These are phyloP conservation scores for Nyctereutes procyonoides DNA, from an alignment of 2,113 vertebrate genomes.

Conservation along the genomic window DNA sequence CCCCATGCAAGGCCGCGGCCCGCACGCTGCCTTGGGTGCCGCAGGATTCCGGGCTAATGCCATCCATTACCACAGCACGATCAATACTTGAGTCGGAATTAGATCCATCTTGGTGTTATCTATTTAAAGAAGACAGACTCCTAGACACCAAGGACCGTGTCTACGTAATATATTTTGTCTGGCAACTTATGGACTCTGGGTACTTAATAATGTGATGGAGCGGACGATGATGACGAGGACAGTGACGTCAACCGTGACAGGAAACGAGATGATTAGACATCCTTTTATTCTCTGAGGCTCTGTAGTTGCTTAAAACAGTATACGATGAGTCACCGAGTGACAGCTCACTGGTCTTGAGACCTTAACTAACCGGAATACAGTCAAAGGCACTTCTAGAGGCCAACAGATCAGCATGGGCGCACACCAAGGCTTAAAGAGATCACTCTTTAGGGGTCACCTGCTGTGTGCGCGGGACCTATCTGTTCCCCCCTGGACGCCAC, in stretches of 20 bases:
- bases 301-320: constrained; percentile 71
- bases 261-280: constrained; percentile 68
- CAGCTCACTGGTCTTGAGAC: constrained; percentile 74
- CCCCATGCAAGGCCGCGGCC: no score
- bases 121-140: constrained; percentile 56
- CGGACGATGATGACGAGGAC: constrained; percentile 41
- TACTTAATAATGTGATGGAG: constrained; percentile 36
- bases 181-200: neutral
- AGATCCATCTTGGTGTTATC: neutral
- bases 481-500: neutral
- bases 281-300: constrained; percentile 66
- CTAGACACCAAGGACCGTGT: neutral
- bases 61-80: neutral
- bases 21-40: no score
- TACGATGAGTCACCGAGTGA: constrained; percentile 73
- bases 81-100: constrained; percentile 36
- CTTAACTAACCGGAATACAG: constrained; percentile 43
- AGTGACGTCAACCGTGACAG: constrained; percentile 66
- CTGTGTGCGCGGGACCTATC: neutral
- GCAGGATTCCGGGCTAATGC: neutral
- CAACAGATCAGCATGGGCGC: neutral
- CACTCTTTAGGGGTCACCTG: neutral
- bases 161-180: constrained; percentile 54
- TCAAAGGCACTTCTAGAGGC: neutral
- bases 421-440: accelerated